Evolutionary conservation across 2,888 invertebrate species (phyloP).

Genomic region (Latrodectus elegans): DNA sequence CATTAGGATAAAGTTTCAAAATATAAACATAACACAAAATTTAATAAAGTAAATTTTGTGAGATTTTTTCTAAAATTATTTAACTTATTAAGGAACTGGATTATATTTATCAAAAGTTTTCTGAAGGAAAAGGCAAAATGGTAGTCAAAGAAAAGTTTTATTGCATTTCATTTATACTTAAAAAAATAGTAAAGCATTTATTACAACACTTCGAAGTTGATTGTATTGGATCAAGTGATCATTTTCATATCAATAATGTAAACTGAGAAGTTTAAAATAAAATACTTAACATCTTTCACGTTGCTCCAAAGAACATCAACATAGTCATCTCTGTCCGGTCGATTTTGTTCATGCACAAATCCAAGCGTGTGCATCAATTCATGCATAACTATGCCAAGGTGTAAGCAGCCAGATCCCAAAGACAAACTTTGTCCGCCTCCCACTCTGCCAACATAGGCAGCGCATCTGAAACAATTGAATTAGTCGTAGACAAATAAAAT

Average conservation of each 20-base stretch:
- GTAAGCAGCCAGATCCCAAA: constrained; percentile 79
- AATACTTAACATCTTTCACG: constrained; percentile 78
- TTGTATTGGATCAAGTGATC: too few relatives aligned
- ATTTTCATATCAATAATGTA: neutral
- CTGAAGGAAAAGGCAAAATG: too few relatives aligned
- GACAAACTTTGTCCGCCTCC: constrained; percentile 85
- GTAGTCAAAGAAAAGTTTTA: too few relatives aligned
- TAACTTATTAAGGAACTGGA: too few relatives aligned
- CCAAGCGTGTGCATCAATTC: constrained; percentile 87
- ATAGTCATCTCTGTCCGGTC: constrained; percentile 84
- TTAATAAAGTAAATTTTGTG: too few relatives aligned
- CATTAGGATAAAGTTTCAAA: too few relatives aligned
- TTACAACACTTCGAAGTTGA: too few relatives aligned
- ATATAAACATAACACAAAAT: too few relatives aligned
- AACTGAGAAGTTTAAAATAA: neutral
- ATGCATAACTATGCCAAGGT: constrained; percentile 77
- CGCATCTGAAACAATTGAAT: constrained; percentile 78
- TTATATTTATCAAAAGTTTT: too few relatives aligned
- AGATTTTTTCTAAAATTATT: too few relatives aligned
- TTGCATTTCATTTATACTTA: too few relatives aligned
- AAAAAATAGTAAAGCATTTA: too few relatives aligned
- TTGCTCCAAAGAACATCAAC: constrained; percentile 85
- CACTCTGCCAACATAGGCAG: constrained; percentile 84
- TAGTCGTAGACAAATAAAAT: neutral
- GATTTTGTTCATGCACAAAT: constrained; percentile 89